Evolutionary conservation across 2,797 vertebrate genomes (phyloP), one percentile per base, ranked within the genome.

Genomic region (Catharus ustulatus): DNA sequence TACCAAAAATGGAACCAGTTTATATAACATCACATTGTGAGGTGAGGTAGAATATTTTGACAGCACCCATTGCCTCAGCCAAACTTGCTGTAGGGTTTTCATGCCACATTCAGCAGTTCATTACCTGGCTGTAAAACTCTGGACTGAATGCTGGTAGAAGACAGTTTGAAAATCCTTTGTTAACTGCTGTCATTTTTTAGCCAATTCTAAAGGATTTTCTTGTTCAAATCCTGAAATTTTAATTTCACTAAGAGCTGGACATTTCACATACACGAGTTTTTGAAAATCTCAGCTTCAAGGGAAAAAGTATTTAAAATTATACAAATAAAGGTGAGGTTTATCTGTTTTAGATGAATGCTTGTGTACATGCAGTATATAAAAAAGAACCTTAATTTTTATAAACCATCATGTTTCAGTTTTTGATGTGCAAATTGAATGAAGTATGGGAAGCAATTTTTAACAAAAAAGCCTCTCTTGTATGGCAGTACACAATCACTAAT

Each of bases 1-100:
- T 72, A 48, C 15, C 9, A 87, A 88, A 92, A 92, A 57, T 32
- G 78, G 87, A 83, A 84, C 4, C 69, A 54, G 64, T 85, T 95
- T 85, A 48, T 83, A 4, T 64, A 80, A 54, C 36, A 42, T 45
- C 40, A 17, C 1, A 0, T 67, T 67, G 55, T 84, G 52, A 94
- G 82, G 69, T 59, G 80, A 87, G 72, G 62, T 19, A 34, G 82
- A 76, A n/a, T 90, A 86, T 94, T 97, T 92, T 92, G 93, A 80
- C 78, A 66, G 75, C 67, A 64, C 45, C 69, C 6, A 10, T 91
- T 94, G 66, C 51, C 87, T 89, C 80, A 83, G 91, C 80, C 84
- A 72, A 95, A 80, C 55, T 89, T 91, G 68, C 81, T 83, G 57
- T 51, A 32, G 32, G 81, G 64, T 49, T 85, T 87, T 75, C 1